Percentiles rank a stretch among this genome's conserved stretches.
phyloP scores from a whole-genome alignment of 2,888 invertebrate species.

The Geotrupes spiniger region DNA sequence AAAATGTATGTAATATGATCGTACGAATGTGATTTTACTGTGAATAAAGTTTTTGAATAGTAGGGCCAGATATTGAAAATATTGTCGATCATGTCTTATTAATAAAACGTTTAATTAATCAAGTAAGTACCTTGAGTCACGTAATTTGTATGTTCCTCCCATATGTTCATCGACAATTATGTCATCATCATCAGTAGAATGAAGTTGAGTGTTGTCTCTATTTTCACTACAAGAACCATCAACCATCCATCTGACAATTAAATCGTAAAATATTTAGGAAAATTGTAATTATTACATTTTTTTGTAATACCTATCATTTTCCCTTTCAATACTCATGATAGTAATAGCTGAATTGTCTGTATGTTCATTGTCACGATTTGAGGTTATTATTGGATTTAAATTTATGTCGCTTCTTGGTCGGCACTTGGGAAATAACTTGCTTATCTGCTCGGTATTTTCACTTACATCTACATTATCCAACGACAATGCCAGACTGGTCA shows the following conservation, averaged over 20 bases:
- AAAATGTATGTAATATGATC: too few species aligned
- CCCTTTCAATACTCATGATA: constrained; percentile 54
- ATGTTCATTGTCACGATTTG: constrained; percentile 47
- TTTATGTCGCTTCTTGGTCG: constrained; percentile 66
- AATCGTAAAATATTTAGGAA: constrained; percentile 10
- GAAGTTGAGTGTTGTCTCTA: constrained; percentile 44
- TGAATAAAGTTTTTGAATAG: neutral
- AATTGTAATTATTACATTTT: constrained; percentile 1
- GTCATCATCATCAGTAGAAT: constrained; percentile 55
- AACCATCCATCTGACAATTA: constrained; percentile 45
- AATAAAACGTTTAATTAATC: too few species aligned
- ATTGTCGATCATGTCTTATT: too few species aligned
- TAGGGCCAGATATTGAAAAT: too few species aligned
- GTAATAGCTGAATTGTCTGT: constrained; percentile 48
- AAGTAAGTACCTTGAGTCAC: constrained; percentile 65
- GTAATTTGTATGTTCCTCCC: constrained; percentile 65
- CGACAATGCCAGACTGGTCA: constrained; percentile 51
- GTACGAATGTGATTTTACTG: neutral
- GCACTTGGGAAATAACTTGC: constrained; percentile 84
- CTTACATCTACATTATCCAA: constrained; percentile 52
- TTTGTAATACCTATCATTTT: constrained; percentile 46
- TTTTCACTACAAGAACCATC: constrained; percentile 47
- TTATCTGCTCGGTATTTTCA: constrained; percentile 70
- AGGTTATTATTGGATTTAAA: constrained; percentile 53
- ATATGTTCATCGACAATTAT: constrained; percentile 53